phyloP scores from a whole-genome alignment of 1,140 invertebrate species.

The Danaus melanippus region DNA sequence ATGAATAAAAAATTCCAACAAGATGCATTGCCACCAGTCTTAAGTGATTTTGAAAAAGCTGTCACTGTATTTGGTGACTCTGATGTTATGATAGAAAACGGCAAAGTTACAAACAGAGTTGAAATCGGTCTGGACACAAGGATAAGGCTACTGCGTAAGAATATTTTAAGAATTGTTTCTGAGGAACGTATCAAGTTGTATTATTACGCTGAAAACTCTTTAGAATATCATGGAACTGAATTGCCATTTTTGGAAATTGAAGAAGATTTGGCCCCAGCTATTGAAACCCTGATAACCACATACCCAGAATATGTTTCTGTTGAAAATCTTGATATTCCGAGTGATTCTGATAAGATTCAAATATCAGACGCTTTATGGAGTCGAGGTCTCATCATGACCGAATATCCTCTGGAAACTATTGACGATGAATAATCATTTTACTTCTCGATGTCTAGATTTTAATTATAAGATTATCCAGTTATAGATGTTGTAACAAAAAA shows the following conservation, averaged over 20 bases:
- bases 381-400: constrained; percentile 55
- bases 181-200: constrained; percentile 79
- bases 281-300: constrained; percentile 79
- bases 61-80: constrained; percentile 80
- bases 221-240: constrained; percentile 87
- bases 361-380: constrained; percentile 54
- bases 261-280: constrained; percentile 75
- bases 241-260: constrained; percentile 84
- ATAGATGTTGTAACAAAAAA: too few species aligned
- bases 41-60: constrained; percentile 76
- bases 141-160: constrained; percentile 80
- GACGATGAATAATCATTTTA: constrained; percentile 43
- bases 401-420: constrained; percentile 55
- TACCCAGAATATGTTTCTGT: constrained; percentile 86
- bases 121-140: constrained; percentile 79
- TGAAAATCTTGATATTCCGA: constrained; percentile 78
- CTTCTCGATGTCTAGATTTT: neutral
- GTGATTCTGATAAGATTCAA: constrained; percentile 75
- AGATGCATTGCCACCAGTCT: constrained; percentile 88
- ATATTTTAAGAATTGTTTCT: constrained; percentile 80
- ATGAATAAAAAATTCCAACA: constrained; percentile 86
- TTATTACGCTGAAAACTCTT: constrained; percentile 86
- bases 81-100: constrained; percentile 77
- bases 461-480: neutral
- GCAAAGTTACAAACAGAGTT: constrained; percentile 75